phyloP scores from a whole-genome alignment of 2,797 vertebrate species.

The Karalla daura region DNA sequence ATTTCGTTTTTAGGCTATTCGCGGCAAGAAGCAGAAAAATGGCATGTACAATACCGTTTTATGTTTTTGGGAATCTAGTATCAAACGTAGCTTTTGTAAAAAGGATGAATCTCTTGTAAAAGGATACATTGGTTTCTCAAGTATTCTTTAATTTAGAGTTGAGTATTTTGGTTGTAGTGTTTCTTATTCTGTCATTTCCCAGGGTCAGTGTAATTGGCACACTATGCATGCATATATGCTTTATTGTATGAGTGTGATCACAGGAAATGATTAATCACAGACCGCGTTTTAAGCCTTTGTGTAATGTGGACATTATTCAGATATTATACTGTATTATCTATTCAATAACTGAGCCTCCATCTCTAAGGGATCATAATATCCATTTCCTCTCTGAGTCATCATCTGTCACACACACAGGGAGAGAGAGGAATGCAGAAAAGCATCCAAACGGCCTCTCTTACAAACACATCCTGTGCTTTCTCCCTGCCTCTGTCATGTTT shows the following conservation, averaged over 20 bases:
- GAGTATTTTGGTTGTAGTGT: too few species aligned
- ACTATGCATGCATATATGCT: slow-evolving; percentile 9
- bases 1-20: too few species aligned
- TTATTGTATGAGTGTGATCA: slow-evolving; percentile 20
- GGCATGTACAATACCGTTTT: too few species aligned
- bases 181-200: background rate
- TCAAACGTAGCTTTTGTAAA: too few species aligned
- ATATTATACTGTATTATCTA: slow-evolving; percentile 44
- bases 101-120: too few species aligned
- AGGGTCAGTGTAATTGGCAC: background rate
- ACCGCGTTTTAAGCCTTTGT: slow-evolving; percentile 44
- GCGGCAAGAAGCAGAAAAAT: too few species aligned
- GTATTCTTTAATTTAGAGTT: too few species aligned
- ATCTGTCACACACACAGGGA: slow-evolving; percentile 11
- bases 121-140: too few species aligned
- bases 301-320: slow-evolving; percentile 29
- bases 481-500: background rate
- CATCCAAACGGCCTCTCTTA: background rate
- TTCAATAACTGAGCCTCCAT: slow-evolving; percentile 35
- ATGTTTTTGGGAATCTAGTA: too few species aligned
- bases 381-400: slow-evolving; percentile 65
- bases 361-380: slow-evolving; percentile 52
- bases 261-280: slow-evolving; percentile 52
- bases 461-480: background rate
- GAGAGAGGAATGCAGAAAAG: background rate